Conservation (phyloP, 2,888 invertebrate species). For the Arge pagana region DNA sequence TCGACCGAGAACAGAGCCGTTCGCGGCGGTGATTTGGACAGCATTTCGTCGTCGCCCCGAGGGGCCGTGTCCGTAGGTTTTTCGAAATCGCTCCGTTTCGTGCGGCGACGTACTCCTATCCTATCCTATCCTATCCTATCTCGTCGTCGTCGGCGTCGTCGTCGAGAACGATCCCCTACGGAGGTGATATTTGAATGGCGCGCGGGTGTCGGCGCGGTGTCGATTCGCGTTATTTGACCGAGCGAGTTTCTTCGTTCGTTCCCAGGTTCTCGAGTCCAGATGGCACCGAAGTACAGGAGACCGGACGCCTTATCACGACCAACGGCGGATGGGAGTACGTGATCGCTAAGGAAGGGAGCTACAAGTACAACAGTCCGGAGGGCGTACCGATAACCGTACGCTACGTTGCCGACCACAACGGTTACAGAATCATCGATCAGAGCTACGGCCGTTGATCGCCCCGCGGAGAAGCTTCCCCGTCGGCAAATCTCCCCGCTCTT, state of each 20-base stretch:
- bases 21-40: not conserved
- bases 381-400: constrained; percentile 40
- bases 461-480: not conserved
- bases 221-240: too few species aligned
- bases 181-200: not conserved
- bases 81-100: too few species aligned
- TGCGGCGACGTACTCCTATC: too few species aligned
- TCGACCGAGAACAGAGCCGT: too few species aligned
- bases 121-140: not conserved
- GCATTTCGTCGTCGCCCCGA: too few species aligned
- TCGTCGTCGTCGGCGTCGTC: not conserved
- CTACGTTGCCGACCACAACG: constrained; percentile 48
- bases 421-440: constrained; percentile 35
- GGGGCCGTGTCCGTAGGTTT: too few species aligned
- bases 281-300: constrained; percentile 42
- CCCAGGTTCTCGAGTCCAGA: constrained; percentile 36
- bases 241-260: constrained; percentile 20
- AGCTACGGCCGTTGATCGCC: constrained; percentile 1
- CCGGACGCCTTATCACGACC: constrained; percentile 43
- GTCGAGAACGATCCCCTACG: not conserved
- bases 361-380: constrained; percentile 47
- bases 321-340: constrained; percentile 49
- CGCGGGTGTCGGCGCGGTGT: not conserved
- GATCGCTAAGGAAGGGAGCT: constrained; percentile 44
- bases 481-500: not conserved